Conservation (phyloP, 2,888 invertebrate species). For the Amiota communis region DNA sequence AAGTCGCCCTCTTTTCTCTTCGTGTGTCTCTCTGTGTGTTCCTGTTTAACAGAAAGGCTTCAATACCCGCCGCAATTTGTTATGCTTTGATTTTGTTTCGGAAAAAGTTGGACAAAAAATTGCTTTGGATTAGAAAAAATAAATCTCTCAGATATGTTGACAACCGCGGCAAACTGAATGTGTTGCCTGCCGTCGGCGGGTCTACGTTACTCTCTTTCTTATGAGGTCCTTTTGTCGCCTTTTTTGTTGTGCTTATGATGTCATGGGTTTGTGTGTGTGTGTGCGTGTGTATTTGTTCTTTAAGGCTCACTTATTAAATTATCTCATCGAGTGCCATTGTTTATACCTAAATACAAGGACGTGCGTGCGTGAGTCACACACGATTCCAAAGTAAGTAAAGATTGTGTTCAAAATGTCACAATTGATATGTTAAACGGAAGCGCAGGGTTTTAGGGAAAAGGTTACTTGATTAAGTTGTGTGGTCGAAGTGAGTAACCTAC, state of each 20-base stretch:
- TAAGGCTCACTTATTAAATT: constrained; percentile 59
- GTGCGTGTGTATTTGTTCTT: constrained; percentile 29
- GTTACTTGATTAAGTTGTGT: constrained; percentile 3
- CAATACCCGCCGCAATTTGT: constrained; percentile 52
- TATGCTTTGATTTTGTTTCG: constrained; percentile 61
- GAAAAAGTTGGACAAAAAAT: constrained; percentile 49
- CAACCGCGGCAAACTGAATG: constrained; percentile 12
- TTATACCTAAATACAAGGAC: neutral
- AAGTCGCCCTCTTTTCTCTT: constrained; percentile 16
- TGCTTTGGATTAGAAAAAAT: constrained; percentile 32
- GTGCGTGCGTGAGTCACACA: neutral
- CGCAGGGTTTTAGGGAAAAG: neutral
- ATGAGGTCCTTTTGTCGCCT: constrained; percentile 29
- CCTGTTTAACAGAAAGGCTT: no score
- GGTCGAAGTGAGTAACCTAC: neutral
- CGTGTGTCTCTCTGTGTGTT: constrained; percentile 36
- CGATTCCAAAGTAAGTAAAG: neutral
- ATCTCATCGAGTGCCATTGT: constrained; percentile 35
- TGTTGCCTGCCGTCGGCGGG: neutral
- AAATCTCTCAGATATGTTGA: constrained; percentile 49
- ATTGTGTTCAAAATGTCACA: constrained; percentile 43
- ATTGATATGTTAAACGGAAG: constrained; percentile 41
- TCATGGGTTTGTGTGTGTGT: constrained; percentile 2
- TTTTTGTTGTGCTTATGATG: neutral
- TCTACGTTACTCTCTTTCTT: constrained; percentile 43